Percentiles rank a stretch among this genome's conserved stretches.
Evolutionary conservation across 2,113 vertebrate genomes (phyloP).

Genomic region (Sisor rabdophorus): DNA sequence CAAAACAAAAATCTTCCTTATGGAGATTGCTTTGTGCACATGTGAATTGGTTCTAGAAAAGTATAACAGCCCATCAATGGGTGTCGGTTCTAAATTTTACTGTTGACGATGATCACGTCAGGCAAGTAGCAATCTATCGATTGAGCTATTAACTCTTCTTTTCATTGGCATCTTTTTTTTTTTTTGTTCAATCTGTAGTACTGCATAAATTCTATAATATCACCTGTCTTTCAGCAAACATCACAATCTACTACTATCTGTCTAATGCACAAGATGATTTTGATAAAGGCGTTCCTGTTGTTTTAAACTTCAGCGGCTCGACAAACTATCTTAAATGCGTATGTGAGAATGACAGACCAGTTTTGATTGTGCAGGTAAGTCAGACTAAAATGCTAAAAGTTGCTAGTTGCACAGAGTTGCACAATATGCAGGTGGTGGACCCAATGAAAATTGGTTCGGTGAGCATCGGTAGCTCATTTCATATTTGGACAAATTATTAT

Average conservation of each 20-base stretch:
- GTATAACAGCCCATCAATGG: neutral
- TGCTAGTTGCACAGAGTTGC: neutral
- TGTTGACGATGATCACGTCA: neutral
- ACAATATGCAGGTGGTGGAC: neutral
- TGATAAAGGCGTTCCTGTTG: conserved; percentile 46
- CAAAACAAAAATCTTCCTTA: neutral
- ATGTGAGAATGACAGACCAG: neutral
- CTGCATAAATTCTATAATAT: neutral
- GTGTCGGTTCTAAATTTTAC: neutral
- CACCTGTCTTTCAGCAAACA: conserved; percentile 36
- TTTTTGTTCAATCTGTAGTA: neutral
- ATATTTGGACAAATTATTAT: neutral
- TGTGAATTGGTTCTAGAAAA: neutral
- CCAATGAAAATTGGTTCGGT: neutral
- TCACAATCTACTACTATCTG: conserved; percentile 52
- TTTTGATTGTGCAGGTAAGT: conserved; percentile 46
- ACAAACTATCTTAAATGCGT: conserved; percentile 47
- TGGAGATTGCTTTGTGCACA: neutral
- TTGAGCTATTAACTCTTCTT: no score
- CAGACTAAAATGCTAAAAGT: neutral
- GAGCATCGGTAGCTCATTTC: neutral
- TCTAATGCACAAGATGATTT: neutral
- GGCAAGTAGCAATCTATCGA: neutral
- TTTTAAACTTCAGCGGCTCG: conserved; percentile 48
- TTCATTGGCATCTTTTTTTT: neutral